Evolutionary conservation across 2,888 invertebrate genomes (phyloP).

Genomic region (Agonum fuliginosum): DNA sequence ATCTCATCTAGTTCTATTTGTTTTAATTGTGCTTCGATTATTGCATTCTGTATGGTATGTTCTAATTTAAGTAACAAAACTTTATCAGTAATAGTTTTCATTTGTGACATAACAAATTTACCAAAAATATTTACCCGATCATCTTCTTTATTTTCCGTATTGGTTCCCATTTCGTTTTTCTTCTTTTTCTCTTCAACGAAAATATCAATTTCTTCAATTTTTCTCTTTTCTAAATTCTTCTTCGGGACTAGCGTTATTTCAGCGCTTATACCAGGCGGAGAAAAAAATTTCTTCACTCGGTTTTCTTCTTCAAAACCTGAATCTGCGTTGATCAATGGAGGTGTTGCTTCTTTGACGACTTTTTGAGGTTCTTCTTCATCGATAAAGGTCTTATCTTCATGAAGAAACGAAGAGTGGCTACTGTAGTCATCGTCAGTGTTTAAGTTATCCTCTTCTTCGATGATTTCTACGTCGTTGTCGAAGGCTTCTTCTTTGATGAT

Average conservation of each 20-base stretch:
- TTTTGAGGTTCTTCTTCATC: not conserved
- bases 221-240: conserved; percentile 1
- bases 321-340: not conserved
- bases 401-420: conserved; percentile 17
- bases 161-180: not conserved
- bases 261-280: conserved; percentile 15
- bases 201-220: conserved; percentile 4
- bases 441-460: conserved; percentile 41
- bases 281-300: conserved; percentile 11
- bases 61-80: conserved; percentile 54
- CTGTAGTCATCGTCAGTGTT: conserved; percentile 33
- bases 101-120: conserved; percentile 59
- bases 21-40: conserved; percentile 60
- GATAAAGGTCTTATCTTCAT: not conserved
- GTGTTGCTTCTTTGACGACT: not conserved
- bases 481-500: conserved; percentile 33
- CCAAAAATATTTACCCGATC: conserved; percentile 58
- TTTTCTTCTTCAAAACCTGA: conserved; percentile 34
- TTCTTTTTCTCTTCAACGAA: conserved; percentile 30
- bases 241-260: conserved; percentile 48
- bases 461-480: conserved; percentile 34
- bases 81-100: conserved; percentile 59
- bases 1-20: conserved; percentile 59
- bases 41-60: conserved; percentile 61
- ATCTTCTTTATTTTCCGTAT: not conserved